Conservation (phyloP, 2,888 invertebrate species). For the Gasteruption jaculator region DNA sequence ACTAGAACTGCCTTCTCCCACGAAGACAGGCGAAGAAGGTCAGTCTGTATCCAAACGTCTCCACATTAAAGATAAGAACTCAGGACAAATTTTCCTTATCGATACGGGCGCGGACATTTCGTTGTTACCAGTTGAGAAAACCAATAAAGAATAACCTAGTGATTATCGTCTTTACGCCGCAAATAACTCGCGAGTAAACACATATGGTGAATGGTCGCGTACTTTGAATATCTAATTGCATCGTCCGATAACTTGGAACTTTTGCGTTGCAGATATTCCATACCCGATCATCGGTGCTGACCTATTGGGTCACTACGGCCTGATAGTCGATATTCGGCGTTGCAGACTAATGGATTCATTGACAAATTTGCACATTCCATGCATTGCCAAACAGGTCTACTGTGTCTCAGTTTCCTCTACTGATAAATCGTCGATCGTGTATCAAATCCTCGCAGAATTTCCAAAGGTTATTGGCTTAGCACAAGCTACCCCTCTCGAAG, state of each 20-base stretch:
- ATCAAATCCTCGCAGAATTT: too few relatives aligned
- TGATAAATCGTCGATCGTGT: too few relatives aligned
- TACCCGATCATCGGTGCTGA: slow-evolving; percentile 22
- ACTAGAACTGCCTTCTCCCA: not conserved
- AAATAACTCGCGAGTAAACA: slow-evolving; percentile 24
- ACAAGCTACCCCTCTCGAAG: too few relatives aligned
- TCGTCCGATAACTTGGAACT: slow-evolving; percentile 20
- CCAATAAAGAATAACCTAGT: too few relatives aligned
- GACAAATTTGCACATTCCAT: too few relatives aligned
- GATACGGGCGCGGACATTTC: slow-evolving; percentile 1
- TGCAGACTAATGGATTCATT: too few relatives aligned
- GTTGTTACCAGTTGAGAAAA: slow-evolving; percentile 1
- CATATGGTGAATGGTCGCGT: slow-evolving; percentile 17
- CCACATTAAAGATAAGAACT: not conserved
- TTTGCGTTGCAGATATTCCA: slow-evolving; percentile 18
- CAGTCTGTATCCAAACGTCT: slow-evolving; percentile 8
- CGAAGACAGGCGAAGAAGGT: slow-evolving; percentile 1
- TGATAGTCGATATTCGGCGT: slow-evolving; percentile 7
- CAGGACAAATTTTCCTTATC: not conserved
- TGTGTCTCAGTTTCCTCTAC: too few relatives aligned
- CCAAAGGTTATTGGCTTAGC: too few relatives aligned
- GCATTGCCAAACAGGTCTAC: too few relatives aligned
- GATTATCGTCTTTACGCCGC: too few relatives aligned
- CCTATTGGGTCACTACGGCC: slow-evolving; percentile 12
- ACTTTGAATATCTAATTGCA: slow-evolving; percentile 19